These are phyloP conservation scores for Drosophila ohnishii DNA, from an alignment of 1,140 invertebrate genomes.

Conservation along the genomic window DNA sequence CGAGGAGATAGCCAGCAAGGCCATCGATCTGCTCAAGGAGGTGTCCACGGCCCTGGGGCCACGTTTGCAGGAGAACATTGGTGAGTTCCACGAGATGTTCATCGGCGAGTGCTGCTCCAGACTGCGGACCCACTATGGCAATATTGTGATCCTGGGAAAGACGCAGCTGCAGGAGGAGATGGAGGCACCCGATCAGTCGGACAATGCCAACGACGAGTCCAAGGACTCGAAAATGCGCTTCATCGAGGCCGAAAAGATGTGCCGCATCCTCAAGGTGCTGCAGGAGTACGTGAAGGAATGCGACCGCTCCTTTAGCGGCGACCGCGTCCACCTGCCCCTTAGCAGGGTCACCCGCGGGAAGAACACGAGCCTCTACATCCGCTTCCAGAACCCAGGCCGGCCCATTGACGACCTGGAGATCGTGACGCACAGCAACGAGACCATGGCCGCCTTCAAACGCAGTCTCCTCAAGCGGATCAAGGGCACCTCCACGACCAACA, in stretches of 20 bases:
- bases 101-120: slow-evolving; percentile 95
- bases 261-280: slow-evolving; percentile 96
- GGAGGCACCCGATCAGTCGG: slow-evolving; percentile 66
- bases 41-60: slow-evolving; percentile 97
- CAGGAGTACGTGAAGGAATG: slow-evolving; percentile 98
- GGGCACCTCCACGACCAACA: slow-evolving; percentile 86
- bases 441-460: slow-evolving; percentile 84
- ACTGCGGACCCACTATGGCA: slow-evolving; percentile 92
- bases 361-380: slow-evolving; percentile 92
- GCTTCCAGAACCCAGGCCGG: slow-evolving; percentile 95
- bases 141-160: slow-evolving; percentile 84
- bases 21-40: slow-evolving; percentile 95
- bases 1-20: slow-evolving; percentile 95
- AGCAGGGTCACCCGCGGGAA: slow-evolving; percentile 92
- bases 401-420: slow-evolving; percentile 96
- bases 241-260: slow-evolving; percentile 94
- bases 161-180: slow-evolving; percentile 73
- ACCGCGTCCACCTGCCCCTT: slow-evolving; percentile 90
- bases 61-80: slow-evolving; percentile 86
- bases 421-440: slow-evolving; percentile 97
- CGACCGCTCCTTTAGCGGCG: slow-evolving; percentile 95
- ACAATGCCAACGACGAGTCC: slow-evolving; percentile 64
- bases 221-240: slow-evolving; percentile 79
- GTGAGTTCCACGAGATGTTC: slow-evolving; percentile 95
- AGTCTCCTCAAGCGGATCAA: slow-evolving; percentile 90